A percentile compares a stretch with the other conserved stretches of the same genome.
Conservation (phyloP, 2,888 invertebrate genomes). For the Drosophila koepferae region DNA sequence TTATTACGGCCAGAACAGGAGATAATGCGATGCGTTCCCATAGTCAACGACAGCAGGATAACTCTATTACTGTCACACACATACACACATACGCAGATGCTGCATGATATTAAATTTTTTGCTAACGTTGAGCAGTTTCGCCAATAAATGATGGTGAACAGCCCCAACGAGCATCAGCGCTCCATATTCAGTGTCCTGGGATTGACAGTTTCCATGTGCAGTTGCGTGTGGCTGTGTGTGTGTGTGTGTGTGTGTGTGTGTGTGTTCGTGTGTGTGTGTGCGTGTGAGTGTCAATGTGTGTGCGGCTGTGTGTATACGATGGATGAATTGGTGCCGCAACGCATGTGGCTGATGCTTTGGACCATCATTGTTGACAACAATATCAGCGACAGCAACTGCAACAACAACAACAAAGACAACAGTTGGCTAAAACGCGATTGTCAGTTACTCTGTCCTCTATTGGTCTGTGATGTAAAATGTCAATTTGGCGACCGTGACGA, state of each 20-base stretch:
- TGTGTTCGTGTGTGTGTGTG: too few species aligned
- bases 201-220: conserved; percentile 61
- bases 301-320: conserved; percentile 49
- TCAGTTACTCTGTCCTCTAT: conserved; percentile 61
- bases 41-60: conserved; percentile 58
- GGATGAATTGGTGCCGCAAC: conserved; percentile 75
- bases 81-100: conserved; percentile 24
- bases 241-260: conserved; percentile 4
- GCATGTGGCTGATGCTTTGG: conserved; percentile 77
- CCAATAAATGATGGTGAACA: conserved; percentile 63
- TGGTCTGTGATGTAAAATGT: conserved; percentile 75
- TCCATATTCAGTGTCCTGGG: conserved; percentile 41
- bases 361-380: conserved; percentile 78
- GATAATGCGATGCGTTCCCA: conserved; percentile 69
- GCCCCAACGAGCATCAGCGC: conserved; percentile 32
- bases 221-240: conserved; percentile 3
- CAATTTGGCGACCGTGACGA: conserved; percentile 74
- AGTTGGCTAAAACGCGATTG: conserved; percentile 41
- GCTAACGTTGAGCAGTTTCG: conserved; percentile 39
- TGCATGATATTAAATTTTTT: conserved; percentile 68
- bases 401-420: conserved; percentile 36
- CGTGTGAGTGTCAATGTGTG: neutral
- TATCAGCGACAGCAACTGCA: conserved; percentile 66
- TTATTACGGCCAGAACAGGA: conserved; percentile 59
- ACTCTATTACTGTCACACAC: conserved; percentile 65